These are phyloP conservation scores for Apteryx mantelli DNA, from an alignment of 2,113 vertebrate genomes.

Conservation along the genomic window DNA sequence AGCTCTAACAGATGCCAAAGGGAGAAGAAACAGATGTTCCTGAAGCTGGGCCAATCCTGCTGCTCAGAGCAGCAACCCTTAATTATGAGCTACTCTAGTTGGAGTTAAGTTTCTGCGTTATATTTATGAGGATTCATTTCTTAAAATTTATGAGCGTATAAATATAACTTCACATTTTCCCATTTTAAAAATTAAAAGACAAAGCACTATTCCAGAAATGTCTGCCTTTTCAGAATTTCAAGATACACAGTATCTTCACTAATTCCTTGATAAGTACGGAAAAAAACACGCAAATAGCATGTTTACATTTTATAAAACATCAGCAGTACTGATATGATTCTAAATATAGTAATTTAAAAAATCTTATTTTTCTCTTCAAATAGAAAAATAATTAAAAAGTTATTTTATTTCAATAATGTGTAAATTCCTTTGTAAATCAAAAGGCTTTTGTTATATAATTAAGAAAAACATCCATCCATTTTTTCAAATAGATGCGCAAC, in stretches of 20 bases:
- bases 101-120: not conserved
- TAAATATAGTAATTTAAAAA: not conserved
- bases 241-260: not conserved
- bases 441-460: constrained; percentile 2
- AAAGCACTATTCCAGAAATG: not conserved
- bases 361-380: constrained; percentile 15
- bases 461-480: constrained; percentile 36
- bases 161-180: not conserved
- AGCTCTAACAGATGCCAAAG: not conserved
- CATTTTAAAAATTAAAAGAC: not conserved
- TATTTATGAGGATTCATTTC: not conserved
- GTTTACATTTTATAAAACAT: not conserved
- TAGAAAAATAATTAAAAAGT: constrained; percentile 39
- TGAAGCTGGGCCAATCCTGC: not conserved
- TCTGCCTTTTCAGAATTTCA: not conserved
- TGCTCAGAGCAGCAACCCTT: not conserved
- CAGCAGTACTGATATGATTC: not conserved
- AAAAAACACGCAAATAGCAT: not conserved
- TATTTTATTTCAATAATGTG: not conserved
- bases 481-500: constrained; percentile 30
- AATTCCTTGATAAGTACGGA: not conserved
- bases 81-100: fast-evolving
- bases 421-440: constrained; percentile 12
- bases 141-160: not conserved
- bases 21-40: not conserved